A percentile compares a stretch with the other conserved stretches of the same genome.
Conservation (phyloP, 2,888 invertebrate genomes). For the Tortrix viridana region DNA sequence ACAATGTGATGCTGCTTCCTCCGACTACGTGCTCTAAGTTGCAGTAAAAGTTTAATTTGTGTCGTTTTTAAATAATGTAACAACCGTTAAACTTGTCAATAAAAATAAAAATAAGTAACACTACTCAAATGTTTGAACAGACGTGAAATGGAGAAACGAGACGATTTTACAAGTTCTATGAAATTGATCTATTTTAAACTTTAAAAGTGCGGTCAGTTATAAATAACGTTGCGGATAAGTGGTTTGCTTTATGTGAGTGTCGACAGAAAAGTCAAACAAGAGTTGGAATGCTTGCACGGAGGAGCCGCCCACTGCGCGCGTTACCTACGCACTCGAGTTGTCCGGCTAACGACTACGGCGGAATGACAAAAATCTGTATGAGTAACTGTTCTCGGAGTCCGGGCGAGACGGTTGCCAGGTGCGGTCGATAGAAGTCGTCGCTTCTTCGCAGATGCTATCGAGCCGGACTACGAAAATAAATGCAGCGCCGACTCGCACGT, state of each 20-base stretch:
- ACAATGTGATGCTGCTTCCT: constrained; percentile 62
- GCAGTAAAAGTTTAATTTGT: constrained; percentile 70
- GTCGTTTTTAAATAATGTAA: constrained; percentile 58
- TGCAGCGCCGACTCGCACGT: constrained; percentile 38
- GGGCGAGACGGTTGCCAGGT: constrained; percentile 51
- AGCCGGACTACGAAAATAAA: constrained; percentile 44
- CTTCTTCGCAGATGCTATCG: constrained; percentile 49
- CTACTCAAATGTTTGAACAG: neutral
- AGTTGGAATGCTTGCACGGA: constrained; percentile 12
- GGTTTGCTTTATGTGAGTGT: neutral
- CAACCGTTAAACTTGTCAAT: constrained; percentile 52
- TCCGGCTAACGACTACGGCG: constrained; percentile 54
- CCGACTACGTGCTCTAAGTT: constrained; percentile 59
- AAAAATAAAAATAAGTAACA: constrained; percentile 8
- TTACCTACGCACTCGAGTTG: constrained; percentile 48
- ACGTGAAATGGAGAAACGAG: neutral
- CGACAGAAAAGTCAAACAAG: constrained; percentile 6
- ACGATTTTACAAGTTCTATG: neutral
- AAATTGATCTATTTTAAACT: neutral
- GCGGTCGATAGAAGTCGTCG: constrained; percentile 51
- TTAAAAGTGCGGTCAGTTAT: neutral
- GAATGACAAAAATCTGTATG: constrained; percentile 68
- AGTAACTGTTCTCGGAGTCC: constrained; percentile 63
- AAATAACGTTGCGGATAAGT: constrained; percentile 3
- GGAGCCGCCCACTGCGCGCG: constrained; percentile 50